phyloP scores from a whole-genome alignment of 2,888 invertebrate genomes.

The Drosophila demipolita region DNA sequence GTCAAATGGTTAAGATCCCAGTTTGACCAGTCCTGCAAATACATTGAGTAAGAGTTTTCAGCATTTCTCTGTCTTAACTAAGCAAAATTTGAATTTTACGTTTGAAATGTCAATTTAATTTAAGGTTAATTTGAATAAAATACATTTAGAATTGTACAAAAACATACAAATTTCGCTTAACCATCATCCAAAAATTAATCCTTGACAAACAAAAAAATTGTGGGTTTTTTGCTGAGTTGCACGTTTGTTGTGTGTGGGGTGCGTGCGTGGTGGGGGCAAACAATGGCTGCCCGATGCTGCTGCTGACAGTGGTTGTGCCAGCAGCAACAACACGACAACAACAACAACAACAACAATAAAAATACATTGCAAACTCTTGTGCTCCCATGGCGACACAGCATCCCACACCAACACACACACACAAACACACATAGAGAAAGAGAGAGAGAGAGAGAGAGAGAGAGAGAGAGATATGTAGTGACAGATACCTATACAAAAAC shows the following conservation, averaged over 20 bases:
- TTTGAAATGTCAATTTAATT: neutral
- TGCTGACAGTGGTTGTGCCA: conserved; percentile 69
- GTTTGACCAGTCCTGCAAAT: conserved; percentile 12
- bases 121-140: neutral
- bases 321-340: conserved; percentile 45
- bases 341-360: conserved; percentile 28
- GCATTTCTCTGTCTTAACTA: neutral
- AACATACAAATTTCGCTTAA: neutral
- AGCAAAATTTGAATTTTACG: neutral
- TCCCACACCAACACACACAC: conserved; percentile 25
- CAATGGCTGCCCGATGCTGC: conserved; percentile 70
- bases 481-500: conserved; percentile 39
- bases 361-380: conserved; percentile 60
- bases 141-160: neutral
- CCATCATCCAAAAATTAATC: neutral
- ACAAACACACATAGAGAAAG: conserved; percentile 10
- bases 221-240: conserved; percentile 36
- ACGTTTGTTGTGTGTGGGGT: conserved; percentile 35
- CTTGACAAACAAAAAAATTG: neutral
- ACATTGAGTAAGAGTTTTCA: neutral
- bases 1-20: conserved; percentile 27
- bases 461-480: conserved; percentile 19
- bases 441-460: conserved; percentile 12
- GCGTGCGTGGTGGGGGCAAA: conserved; percentile 63
- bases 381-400: conserved; percentile 68